These are phyloP conservation scores for Cerastoderma edule DNA, from an alignment of 2,888 invertebrate genomes.

Conservation along the genomic window DNA sequence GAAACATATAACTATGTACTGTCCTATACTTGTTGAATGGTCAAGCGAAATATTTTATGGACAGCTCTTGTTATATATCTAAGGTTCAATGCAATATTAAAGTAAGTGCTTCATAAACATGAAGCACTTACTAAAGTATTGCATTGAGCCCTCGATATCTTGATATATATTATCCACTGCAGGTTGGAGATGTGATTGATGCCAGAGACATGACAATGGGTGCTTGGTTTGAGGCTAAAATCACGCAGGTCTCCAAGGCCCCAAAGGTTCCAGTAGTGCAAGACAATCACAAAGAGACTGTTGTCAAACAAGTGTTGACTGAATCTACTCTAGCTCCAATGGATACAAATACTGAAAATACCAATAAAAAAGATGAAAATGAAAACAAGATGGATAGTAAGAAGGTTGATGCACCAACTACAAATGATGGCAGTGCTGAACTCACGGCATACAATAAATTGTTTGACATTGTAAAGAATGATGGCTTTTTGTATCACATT, in stretches of 20 bases:
- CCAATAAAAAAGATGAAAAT: slow-evolving; percentile 51
- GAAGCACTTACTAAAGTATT: no score
- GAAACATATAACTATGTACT: no score
- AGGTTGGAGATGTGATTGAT: slow-evolving; percentile 89
- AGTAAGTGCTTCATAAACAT: no score
- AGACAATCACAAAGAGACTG: slow-evolving; percentile 26
- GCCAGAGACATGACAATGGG: slow-evolving; percentile 87
- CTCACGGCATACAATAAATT: slow-evolving; percentile 48
- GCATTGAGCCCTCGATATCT: no score
- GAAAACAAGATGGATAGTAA: slow-evolving; percentile 37
- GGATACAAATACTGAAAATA: slow-evolving; percentile 24
- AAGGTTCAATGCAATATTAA: no score
- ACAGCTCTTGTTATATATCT: neutral
- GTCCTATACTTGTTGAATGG: no score
- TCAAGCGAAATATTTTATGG: neutral
- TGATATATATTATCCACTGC: no score
- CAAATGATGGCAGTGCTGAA: slow-evolving; percentile 19
- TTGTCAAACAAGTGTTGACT: slow-evolving; percentile 44
- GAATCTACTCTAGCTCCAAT: slow-evolving; percentile 31
- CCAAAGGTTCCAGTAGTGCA: slow-evolving; percentile 15
- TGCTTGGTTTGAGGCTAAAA: slow-evolving; percentile 90
- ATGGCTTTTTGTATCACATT: slow-evolving; percentile 76
- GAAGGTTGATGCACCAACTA: slow-evolving; percentile 46
- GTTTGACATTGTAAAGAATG: slow-evolving; percentile 63
- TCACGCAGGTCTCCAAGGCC: slow-evolving; percentile 69